phyloP scores from a whole-genome alignment of 2,888 invertebrate species.

The Stictocephala bisonia region DNA sequence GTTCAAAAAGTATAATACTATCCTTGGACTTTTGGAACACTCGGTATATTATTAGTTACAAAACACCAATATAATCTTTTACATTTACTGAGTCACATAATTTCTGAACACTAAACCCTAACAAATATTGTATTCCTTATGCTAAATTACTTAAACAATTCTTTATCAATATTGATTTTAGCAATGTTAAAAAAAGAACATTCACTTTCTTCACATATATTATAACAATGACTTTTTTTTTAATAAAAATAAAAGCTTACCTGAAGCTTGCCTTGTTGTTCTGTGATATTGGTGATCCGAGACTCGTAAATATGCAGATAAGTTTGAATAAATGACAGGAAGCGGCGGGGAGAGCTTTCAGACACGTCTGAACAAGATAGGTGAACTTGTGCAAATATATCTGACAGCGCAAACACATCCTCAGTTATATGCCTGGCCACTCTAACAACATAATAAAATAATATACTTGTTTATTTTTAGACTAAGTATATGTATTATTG shows the following conservation, averaged over 20 bases:
- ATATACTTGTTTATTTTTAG: too few species aligned
- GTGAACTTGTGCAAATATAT: constrained; percentile 64
- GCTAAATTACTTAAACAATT: not conserved
- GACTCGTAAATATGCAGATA: constrained; percentile 34
- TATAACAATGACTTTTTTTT: not conserved
- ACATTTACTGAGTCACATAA: not conserved
- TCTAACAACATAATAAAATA: constrained; percentile 53
- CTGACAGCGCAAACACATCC: not conserved
- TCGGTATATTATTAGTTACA: too few species aligned
- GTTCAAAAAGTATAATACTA: too few species aligned
- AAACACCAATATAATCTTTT: not conserved
- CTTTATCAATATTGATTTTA: not conserved
- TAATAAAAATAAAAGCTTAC: constrained; percentile 8
- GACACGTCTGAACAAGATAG: constrained; percentile 58
- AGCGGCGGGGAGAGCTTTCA: constrained; percentile 66
- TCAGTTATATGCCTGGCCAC: constrained; percentile 31
- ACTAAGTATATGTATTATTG: too few species aligned
- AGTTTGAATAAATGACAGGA: constrained; percentile 61
- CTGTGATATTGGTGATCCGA: constrained; percentile 7
- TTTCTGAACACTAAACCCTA: not conserved
- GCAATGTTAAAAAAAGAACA: not conserved
- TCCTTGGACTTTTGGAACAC: too few species aligned
- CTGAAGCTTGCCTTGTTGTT: constrained; percentile 41
- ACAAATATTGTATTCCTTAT: not conserved
- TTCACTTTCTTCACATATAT: not conserved